These are phyloP conservation scores for Sialis fuliginosa DNA, from an alignment of 2,888 invertebrate species.

Conservation along the genomic window DNA sequence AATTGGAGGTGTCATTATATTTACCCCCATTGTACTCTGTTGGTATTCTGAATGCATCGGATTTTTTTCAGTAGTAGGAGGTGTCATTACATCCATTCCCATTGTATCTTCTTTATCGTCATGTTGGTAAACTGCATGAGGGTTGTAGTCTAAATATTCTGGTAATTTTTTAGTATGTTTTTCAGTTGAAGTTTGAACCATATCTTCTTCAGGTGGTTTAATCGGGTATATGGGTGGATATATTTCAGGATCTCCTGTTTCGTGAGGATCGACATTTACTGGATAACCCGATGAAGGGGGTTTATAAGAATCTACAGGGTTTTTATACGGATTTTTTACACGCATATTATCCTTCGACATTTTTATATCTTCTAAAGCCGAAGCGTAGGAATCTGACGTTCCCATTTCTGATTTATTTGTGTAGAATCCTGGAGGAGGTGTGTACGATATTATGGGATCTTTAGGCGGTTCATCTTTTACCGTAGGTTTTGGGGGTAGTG, in stretches of 20 bases:
- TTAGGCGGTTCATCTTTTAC: not conserved
- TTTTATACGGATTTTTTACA: slow-evolving; percentile 16
- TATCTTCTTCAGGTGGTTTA: slow-evolving; percentile 22
- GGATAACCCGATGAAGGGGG: slow-evolving; percentile 18
- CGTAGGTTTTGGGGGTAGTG: not conserved
- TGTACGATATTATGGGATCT: slow-evolving; percentile 1
- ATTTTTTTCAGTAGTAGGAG: not conserved
- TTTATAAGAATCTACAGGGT: slow-evolving; percentile 24
- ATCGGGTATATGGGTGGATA: slow-evolving; percentile 19
- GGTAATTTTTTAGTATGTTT: slow-evolving; percentile 16
- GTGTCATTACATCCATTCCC: not conserved
- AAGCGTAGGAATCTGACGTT: not conserved
- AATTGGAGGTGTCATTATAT: not conserved
- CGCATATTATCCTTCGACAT: slow-evolving; percentile 7
- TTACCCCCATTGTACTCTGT: not conserved
- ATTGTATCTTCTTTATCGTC: not conserved
- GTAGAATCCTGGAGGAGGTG: slow-evolving; percentile 2
- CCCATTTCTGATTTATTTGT: not conserved
- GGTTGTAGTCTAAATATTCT: slow-evolving; percentile 19
- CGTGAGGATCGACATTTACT: slow-evolving; percentile 1
- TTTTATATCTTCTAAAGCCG: not conserved
- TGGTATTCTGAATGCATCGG: not conserved
- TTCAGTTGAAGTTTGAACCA: not conserved
- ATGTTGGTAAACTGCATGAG: slow-evolving; percentile 17
- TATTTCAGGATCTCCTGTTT: slow-evolving; percentile 10